Evolutionary conservation across 2,113 vertebrate species (phyloP).

Genomic region (Muscicapa adusta): DNA sequence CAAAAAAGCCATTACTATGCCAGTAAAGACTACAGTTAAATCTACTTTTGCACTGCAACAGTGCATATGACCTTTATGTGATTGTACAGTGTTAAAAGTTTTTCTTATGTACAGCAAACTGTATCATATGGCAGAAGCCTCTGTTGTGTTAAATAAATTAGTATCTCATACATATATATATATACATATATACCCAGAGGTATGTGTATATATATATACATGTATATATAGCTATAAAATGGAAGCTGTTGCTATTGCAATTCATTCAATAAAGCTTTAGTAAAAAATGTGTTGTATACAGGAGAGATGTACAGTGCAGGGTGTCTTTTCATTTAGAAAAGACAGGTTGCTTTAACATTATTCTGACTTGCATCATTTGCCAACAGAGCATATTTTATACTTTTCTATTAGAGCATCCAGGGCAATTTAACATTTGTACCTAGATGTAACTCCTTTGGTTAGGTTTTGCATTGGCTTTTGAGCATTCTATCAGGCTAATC

Average conservation of each 20-base stretch:
- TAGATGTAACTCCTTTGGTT: slow-evolving; percentile 69
- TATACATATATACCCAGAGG: slow-evolving; percentile 65
- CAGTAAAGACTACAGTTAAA: slow-evolving; percentile 85
- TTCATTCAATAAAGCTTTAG: slow-evolving; percentile 93
- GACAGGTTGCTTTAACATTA: slow-evolving; percentile 84
- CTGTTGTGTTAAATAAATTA: slow-evolving; percentile 79
- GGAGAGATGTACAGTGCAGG: slow-evolving; percentile 82
- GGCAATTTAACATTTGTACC: slow-evolving; percentile 69
- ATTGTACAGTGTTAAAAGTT: slow-evolving; percentile 87
- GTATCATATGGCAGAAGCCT: slow-evolving; percentile 83
- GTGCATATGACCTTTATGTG: slow-evolving; percentile 90
- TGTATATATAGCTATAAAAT: slow-evolving; percentile 74
- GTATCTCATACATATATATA: slow-evolving; percentile 74
- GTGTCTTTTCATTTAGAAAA: slow-evolving; percentile 85
- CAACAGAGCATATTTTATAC: slow-evolving; percentile 78
- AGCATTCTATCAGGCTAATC: slow-evolving; percentile 69
- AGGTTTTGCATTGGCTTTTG: slow-evolving; percentile 69
- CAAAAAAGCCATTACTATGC: slow-evolving; percentile 82
- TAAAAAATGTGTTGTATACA: slow-evolving; percentile 92
- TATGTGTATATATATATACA: slow-evolving; percentile 53
- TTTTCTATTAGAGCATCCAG: slow-evolving; percentile 76
- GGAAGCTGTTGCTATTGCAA: slow-evolving; percentile 84
- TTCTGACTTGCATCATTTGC: slow-evolving; percentile 78
- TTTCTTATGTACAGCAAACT: slow-evolving; percentile 88
- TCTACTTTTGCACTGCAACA: slow-evolving; percentile 90